Evolutionary conservation across 2,113 vertebrate genomes (phyloP).

Genomic region (Macrotis lagotis): DNA sequence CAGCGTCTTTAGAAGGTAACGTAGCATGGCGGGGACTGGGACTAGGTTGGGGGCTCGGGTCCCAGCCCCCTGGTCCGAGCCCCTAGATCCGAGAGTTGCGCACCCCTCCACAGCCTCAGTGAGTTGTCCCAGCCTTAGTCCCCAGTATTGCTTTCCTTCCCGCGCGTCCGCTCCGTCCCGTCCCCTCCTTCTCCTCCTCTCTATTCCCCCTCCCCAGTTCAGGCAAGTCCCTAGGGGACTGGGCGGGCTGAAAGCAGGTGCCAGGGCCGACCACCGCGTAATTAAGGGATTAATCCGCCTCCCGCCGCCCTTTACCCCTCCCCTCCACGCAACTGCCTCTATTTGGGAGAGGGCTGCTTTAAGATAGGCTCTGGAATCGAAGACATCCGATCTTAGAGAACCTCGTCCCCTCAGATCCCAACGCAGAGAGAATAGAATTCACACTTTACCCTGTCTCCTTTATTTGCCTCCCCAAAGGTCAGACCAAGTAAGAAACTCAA

Average conservation of each 20-base stretch:
- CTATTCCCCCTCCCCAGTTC: constrained; percentile 63
- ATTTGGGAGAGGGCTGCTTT: neutral
- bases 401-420: neutral
- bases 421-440: neutral
- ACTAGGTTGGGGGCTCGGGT: neutral
- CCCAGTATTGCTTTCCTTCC: constrained; percentile 65
- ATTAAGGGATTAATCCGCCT: constrained; percentile 94
- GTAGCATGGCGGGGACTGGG: constrained; percentile 87
- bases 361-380: neutral
- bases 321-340: constrained; percentile 24
- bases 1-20: constrained; percentile 96
- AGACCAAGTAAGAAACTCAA: neutral
- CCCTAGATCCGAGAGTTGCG: constrained; percentile 69
- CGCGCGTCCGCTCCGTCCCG: constrained; percentile 81
- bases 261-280: constrained; percentile 91
- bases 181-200: constrained; percentile 83
- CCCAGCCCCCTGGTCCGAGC: constrained; percentile 69
- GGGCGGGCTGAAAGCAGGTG: constrained; percentile 89
- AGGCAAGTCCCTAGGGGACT: constrained; percentile 74
- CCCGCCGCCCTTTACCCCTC: constrained; percentile 69
- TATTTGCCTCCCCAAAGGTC: neutral
- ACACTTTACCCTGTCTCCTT: neutral
- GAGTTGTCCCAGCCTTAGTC: constrained; percentile 69
- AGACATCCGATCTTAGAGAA: constrained; percentile 38
- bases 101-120: constrained; percentile 72